A percentile compares a stretch with the other conserved stretches of the same genome.
Conservation (phyloP, 2,888 invertebrate genomes). For the Cantharis flavilabris region DNA sequence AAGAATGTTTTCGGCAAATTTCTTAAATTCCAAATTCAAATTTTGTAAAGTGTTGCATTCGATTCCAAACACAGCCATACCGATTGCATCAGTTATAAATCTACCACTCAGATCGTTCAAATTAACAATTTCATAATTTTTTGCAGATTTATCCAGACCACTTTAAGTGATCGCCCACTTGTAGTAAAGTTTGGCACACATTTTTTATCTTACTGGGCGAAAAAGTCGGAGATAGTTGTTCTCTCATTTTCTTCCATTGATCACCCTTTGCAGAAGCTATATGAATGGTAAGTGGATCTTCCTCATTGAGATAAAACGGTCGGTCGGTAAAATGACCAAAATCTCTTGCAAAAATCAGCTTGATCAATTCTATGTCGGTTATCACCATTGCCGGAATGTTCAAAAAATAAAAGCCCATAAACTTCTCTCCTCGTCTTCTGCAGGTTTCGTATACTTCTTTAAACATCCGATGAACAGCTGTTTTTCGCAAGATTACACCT, state of each 20-base stretch:
- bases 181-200: constrained; percentile 55
- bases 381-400: background rate
- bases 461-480: background rate
- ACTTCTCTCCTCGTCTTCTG: background rate
- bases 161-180: constrained; percentile 44
- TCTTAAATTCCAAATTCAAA: constrained; percentile 43
- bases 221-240: constrained; percentile 58
- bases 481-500: background rate
- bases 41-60: constrained; percentile 55
- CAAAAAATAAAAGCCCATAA: background rate
- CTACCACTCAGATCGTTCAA: constrained; percentile 39
- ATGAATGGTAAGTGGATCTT: constrained; percentile 50
- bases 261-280: constrained; percentile 52
- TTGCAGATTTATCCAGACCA: constrained; percentile 31
- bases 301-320: constrained; percentile 51
- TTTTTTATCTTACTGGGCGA: constrained; percentile 58
- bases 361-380: background rate
- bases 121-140: constrained; percentile 27
- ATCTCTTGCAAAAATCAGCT: background rate
- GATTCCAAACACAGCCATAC: constrained; percentile 51
- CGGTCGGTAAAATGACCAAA: constrained; percentile 30
- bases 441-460: background rate
- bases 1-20: constrained; percentile 41
- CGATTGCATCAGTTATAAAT: constrained; percentile 52
- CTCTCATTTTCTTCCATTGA: constrained; percentile 57